Evolutionary conservation across 1,140 invertebrate species (phyloP).

Genomic region (Caenorhabditis tropicalis): DNA sequence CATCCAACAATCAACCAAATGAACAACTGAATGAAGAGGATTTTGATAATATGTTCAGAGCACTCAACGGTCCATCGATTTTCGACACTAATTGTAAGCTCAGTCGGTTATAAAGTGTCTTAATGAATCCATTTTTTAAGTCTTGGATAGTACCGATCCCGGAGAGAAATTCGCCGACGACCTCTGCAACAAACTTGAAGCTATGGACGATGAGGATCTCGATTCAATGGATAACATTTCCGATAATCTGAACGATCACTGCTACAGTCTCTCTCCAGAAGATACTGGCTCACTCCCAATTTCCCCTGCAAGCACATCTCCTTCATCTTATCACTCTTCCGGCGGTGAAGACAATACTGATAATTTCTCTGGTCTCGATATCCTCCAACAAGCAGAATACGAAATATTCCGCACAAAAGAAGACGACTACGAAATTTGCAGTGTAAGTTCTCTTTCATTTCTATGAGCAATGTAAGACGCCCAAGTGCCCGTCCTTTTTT

Average conservation of each 20-base stretch:
- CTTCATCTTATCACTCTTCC: constrained; percentile 22
- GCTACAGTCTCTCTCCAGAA: not conserved
- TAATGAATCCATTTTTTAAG: not conserved
- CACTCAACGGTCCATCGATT: not conserved
- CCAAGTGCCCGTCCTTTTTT: not conserved
- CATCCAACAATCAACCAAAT: not conserved
- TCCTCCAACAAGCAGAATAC: not conserved
- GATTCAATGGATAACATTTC: not conserved
- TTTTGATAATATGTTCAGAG: not conserved
- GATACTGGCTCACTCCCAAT: constrained; percentile 3
- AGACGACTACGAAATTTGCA: constrained; percentile 17
- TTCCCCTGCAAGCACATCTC: constrained; percentile 19
- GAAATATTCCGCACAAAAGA: not conserved
- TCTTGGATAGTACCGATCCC: not conserved
- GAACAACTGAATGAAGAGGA: not conserved
- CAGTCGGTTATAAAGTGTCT: not conserved
- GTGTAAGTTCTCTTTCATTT: not conserved
- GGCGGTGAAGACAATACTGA: constrained; percentile 21
- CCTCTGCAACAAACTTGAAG: not conserved
- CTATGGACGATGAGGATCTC: not conserved
- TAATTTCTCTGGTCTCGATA: not conserved
- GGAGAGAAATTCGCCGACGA: not conserved
- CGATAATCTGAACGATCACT: not conserved
- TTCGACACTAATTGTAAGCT: not conserved
- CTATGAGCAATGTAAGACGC: not conserved